phyloP scores from a whole-genome alignment of 2,888 invertebrate genomes.

The Hedya salicella region DNA sequence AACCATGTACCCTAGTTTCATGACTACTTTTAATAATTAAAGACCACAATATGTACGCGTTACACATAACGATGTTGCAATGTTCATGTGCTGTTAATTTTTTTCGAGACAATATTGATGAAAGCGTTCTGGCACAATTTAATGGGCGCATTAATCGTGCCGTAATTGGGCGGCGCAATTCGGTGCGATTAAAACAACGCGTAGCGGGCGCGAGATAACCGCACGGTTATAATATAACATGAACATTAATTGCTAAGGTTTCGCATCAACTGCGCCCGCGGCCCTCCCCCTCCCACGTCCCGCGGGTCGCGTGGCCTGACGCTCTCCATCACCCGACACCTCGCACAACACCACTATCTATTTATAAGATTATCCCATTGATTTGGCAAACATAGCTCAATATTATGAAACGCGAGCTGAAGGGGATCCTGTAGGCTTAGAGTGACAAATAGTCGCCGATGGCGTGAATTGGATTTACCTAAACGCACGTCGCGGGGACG shows the following conservation, averaged over 20 bases:
- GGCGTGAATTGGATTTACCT: slow-evolving; percentile 31
- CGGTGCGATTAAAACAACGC: slow-evolving; percentile 29
- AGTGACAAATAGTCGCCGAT: slow-evolving; percentile 16
- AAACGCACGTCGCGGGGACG: not conserved
- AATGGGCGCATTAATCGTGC: slow-evolving; percentile 29
- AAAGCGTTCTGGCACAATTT: slow-evolving; percentile 17
- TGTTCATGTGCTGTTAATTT: not conserved
- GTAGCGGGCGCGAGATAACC: slow-evolving; percentile 16
- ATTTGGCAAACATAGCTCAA: slow-evolving; percentile 23
- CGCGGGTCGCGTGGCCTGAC: slow-evolving; percentile 21
- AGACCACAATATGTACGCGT: not conserved
- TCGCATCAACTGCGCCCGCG: not conserved
- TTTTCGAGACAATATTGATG: slow-evolving; percentile 18
- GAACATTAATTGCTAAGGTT: slow-evolving; percentile 19
- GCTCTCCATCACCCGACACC: slow-evolving; percentile 16
- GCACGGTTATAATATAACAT: slow-evolving; percentile 12
- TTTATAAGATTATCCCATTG: slow-evolving; percentile 33
- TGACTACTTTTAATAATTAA: no score
- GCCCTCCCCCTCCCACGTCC: not conserved
- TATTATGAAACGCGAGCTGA: slow-evolving; percentile 30
- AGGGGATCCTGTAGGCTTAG: slow-evolving; percentile 6
- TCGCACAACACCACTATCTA: slow-evolving; percentile 2
- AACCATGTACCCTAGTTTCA: no score
- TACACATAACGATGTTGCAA: not conserved
- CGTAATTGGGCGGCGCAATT: slow-evolving; percentile 33